phyloP scores from a whole-genome alignment of 2,888 invertebrate genomes.

The Arctia plantaginis region DNA sequence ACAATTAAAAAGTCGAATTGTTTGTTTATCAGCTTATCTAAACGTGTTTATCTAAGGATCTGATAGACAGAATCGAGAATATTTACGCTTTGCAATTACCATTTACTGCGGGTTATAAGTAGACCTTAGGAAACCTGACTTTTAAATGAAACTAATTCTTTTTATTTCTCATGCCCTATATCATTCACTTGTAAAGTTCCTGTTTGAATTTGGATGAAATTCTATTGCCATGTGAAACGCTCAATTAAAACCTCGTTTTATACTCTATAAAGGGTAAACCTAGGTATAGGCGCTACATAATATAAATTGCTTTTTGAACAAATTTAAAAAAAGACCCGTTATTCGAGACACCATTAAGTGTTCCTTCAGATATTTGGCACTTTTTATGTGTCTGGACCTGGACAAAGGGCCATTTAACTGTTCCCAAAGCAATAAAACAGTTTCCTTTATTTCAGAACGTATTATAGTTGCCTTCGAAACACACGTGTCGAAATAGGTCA shows the following conservation, averaged over 20 bases:
- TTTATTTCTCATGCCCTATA: too few species aligned
- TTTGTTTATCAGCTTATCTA: not conserved
- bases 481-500: slow-evolving; percentile 76
- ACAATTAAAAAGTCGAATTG: not conserved
- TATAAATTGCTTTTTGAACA: slow-evolving; percentile 30
- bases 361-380: slow-evolving; percentile 66
- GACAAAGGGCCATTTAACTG: slow-evolving; percentile 77
- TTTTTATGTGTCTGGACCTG: slow-evolving; percentile 80
- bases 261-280: not conserved
- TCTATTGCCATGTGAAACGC: not conserved
- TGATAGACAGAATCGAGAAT: not conserved
- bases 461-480: slow-evolving; percentile 53
- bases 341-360: slow-evolving; percentile 66
- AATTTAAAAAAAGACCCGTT: slow-evolving; percentile 62
- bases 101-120: not conserved
- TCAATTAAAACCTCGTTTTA: not conserved
- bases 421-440: slow-evolving; percentile 71
- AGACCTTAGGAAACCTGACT: not conserved
- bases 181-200: not conserved
- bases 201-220: not conserved
- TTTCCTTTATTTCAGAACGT: slow-evolving; percentile 67
- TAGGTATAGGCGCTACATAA: not conserved
- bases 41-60: not conserved
- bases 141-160: not conserved
- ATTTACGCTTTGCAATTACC: not conserved